These are phyloP conservation scores for Drosophila equinoxialis DNA, from an alignment of 1,140 invertebrate genomes.

Conservation along the genomic window DNA sequence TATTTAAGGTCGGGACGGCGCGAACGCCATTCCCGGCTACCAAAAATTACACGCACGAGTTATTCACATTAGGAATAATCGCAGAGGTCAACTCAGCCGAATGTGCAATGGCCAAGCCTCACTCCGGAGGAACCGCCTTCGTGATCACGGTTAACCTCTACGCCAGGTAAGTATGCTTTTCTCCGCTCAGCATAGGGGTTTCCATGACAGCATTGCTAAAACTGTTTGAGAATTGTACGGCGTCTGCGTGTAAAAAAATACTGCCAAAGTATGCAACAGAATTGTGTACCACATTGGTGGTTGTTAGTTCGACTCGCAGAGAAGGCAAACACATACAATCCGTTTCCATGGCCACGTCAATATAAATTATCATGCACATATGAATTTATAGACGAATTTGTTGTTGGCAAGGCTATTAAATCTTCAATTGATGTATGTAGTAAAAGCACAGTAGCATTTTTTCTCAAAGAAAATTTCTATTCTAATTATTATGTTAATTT, in stretches of 20 bases:
- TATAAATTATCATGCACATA: background rate
- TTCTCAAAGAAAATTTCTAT: too few species aligned
- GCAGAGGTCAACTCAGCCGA: slow-evolving; percentile 82
- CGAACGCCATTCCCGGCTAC: slow-evolving; percentile 83
- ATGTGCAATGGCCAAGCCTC: slow-evolving; percentile 84
- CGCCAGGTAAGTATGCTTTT: slow-evolving; percentile 84
- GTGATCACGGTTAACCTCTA: slow-evolving; percentile 86
- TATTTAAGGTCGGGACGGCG: slow-evolving; percentile 77
- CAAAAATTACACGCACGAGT: slow-evolving; percentile 83
- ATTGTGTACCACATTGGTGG: slow-evolving; percentile 1
- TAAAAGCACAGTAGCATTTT: background rate
- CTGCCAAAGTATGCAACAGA: background rate
- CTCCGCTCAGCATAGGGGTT: background rate
- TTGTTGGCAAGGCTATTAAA: background rate
- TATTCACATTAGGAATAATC: slow-evolving; percentile 83
- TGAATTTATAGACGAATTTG: background rate
- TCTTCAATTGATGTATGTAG: background rate
- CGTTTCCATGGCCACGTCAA: background rate
- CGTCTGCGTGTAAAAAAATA: background rate
- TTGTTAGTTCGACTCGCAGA: background rate
- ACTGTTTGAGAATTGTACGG: slow-evolving; percentile 41
- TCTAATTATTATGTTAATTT: too few species aligned
- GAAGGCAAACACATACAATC: background rate
- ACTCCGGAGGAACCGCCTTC: slow-evolving; percentile 86
- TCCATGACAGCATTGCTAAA: background rate